phyloP scores from a whole-genome alignment of 2,797 vertebrate genomes.

The Sebastes dallii region DNA sequence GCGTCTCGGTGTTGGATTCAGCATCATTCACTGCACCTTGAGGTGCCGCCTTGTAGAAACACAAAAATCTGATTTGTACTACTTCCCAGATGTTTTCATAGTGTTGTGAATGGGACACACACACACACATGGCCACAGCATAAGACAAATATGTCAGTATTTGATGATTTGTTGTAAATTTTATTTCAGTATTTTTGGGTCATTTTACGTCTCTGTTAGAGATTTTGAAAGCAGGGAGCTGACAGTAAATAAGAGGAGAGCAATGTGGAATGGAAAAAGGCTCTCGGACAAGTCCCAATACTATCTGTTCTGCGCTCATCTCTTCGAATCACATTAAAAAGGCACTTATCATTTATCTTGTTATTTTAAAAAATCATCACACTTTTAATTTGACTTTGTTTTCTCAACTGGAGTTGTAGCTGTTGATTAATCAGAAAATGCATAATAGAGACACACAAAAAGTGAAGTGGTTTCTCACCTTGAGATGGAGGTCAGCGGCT shows the following conservation, averaged over 20 bases:
- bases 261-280: not conserved
- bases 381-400: not conserved
- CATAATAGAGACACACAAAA: not conserved
- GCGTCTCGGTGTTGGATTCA: conserved; percentile 68
- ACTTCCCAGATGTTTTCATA: not conserved
- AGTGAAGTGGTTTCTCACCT: conserved; percentile 75
- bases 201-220: too few species aligned
- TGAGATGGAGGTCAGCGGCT: conserved; percentile 90
- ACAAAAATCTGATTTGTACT: not conserved
- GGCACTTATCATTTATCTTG: not conserved
- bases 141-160: not conserved
- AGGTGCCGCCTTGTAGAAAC: conserved; percentile 71
- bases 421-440: not conserved
- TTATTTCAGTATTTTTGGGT: not conserved
- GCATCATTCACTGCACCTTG: conserved; percentile 64
- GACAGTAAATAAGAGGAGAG: not conserved
- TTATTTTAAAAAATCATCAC: not conserved
- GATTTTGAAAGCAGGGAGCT: not conserved
- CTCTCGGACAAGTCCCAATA: not conserved
- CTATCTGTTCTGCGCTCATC: not conserved
- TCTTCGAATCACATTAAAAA: not conserved
- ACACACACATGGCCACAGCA: not conserved
- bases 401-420: not conserved
- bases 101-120: not conserved
- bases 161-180: not conserved